Conservation (phyloP, 35 echinoderm and acorn worm species). For the Eucidaris tribuloides region DNA sequence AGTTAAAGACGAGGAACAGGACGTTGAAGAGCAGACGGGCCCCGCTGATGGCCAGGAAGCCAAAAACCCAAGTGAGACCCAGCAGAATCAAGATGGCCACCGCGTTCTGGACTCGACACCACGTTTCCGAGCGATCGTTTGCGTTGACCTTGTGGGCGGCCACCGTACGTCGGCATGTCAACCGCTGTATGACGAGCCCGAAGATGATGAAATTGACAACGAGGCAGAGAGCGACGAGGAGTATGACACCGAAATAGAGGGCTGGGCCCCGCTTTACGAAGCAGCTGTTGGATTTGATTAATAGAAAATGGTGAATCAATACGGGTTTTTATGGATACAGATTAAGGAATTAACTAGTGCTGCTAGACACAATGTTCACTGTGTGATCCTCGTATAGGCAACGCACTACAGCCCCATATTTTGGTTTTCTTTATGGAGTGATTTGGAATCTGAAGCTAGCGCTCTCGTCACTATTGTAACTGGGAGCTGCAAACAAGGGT, state of each 20-base stretch:
- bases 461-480: not conserved
- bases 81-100: conserved; percentile 14
- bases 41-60: conserved; percentile 31
- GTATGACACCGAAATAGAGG: not conserved
- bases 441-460: not conserved
- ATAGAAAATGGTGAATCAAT: no score
- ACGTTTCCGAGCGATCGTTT: not conserved
- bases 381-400: not conserved
- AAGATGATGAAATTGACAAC: not conserved
- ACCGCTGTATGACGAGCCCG: not conserved
- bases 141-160: conserved; percentile 1
- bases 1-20: conserved; percentile 38
- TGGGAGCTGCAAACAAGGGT: no score
- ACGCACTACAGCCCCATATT: not conserved
- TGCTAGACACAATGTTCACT: not conserved
- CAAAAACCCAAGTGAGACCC: conserved; percentile 34
- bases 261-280: conserved; percentile 11
- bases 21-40: conserved; percentile 10
- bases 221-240: not conserved
- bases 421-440: not conserved
- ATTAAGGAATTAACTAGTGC: not conserved
- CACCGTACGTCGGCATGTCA: not conserved
- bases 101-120: conserved; percentile 30
- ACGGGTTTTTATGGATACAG: not conserved
- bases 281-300: not conserved